phyloP scores from a whole-genome alignment of 2,888 invertebrate genomes.

The Lamproptera curius region DNA sequence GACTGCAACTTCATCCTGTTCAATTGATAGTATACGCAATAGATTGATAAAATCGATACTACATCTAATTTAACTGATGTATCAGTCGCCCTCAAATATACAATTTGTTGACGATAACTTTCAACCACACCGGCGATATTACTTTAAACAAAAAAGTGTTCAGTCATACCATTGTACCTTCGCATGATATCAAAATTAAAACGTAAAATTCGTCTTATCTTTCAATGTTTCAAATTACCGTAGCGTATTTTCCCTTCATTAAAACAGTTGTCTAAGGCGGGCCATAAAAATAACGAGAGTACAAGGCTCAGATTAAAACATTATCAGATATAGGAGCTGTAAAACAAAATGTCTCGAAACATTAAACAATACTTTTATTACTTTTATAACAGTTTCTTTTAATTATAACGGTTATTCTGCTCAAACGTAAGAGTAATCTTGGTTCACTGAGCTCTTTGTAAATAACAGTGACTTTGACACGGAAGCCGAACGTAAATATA shows the following conservation, averaged over 20 bases:
- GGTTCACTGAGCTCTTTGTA: conserved; percentile 8
- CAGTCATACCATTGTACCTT: too few species aligned
- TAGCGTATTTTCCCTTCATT: conserved; percentile 9
- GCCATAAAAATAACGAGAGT: conserved; percentile 12
- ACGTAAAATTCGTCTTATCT: conserved; percentile 3
- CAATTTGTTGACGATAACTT: too few species aligned
- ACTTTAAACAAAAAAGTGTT: too few species aligned
- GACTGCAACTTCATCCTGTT: too few species aligned
- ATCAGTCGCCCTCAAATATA: too few species aligned
- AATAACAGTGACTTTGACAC: conserved; percentile 30
- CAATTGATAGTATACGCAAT: too few species aligned
- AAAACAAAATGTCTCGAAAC: conserved; percentile 18
- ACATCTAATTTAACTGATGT: too few species aligned
- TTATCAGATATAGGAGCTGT: conserved; percentile 19
- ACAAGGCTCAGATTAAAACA: conserved; percentile 19
- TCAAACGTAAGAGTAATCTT: conserved; percentile 6
- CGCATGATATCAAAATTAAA: neutral
- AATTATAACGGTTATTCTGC: conserved; percentile 9
- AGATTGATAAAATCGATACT: too few species aligned
- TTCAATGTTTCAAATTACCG: conserved; percentile 1
- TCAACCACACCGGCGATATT: too few species aligned
- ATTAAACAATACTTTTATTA: conserved; percentile 16
- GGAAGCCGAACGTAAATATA: conserved; percentile 30
- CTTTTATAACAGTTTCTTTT: conserved; percentile 17
- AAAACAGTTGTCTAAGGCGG: conserved; percentile 12